phyloP scores from a whole-genome alignment of 2,113 vertebrate species.

The Macroglossus sobrinus region DNA sequence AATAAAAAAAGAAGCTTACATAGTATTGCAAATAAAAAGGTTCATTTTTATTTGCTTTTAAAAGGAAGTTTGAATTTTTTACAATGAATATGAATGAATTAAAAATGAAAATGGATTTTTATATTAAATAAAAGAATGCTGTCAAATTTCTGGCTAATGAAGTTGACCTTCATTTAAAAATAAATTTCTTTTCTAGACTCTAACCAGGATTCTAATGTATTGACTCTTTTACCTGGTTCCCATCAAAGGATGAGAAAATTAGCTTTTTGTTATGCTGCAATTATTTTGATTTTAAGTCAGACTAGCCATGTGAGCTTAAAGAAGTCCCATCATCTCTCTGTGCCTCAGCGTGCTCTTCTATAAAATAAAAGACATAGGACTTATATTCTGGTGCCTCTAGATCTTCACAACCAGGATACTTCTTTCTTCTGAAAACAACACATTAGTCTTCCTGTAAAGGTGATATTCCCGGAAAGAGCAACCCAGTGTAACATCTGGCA shows the following conservation, averaged over 20 bases:
- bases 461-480: background rate
- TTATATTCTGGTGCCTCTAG: background rate
- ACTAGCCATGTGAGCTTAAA: background rate
- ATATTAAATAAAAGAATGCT: background rate
- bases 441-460: background rate
- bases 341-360: background rate
- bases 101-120: slow-evolving; percentile 1
- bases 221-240: background rate
- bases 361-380: background rate
- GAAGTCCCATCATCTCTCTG: background rate
- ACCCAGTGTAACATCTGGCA: background rate
- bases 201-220: background rate
- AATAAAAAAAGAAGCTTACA: background rate
- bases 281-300: background rate
- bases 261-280: background rate
- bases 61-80: slow-evolving; percentile 1
- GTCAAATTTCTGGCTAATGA: background rate
- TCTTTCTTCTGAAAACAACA: background rate
- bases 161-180: background rate
- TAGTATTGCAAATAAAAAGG: background rate
- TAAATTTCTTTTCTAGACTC: background rate
- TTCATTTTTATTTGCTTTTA: slow-evolving; percentile 5
- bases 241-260: background rate
- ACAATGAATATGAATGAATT: background rate
- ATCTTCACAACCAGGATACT: background rate